Conservation (phyloP, 2,113 vertebrate genomes). For the Lipotes vexillifer region DNA sequence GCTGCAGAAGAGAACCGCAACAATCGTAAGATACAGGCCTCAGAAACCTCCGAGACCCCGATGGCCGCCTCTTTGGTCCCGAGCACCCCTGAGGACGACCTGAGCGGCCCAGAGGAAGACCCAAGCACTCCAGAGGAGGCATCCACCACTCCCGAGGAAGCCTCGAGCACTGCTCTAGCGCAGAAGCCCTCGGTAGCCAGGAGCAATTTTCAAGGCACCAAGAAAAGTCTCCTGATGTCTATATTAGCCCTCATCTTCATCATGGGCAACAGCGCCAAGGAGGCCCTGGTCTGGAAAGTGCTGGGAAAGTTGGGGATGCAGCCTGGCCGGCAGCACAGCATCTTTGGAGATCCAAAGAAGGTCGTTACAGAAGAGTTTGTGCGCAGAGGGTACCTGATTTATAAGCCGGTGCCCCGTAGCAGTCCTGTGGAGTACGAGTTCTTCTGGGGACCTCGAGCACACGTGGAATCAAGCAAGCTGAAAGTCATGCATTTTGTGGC, state of each 20-base stretch:
- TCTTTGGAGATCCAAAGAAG: conserved; percentile 69
- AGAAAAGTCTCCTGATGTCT: conserved; percentile 71
- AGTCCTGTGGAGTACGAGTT: conserved; percentile 65
- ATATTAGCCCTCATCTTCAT: conserved; percentile 71
- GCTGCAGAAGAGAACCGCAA: conserved; percentile 65
- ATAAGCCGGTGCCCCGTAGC: conserved; percentile 65
- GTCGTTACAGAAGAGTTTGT: conserved; percentile 70
- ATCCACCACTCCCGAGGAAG: conserved; percentile 32
- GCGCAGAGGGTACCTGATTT: conserved; percentile 66
- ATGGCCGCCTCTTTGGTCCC: background rate
- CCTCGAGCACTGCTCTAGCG: conserved; percentile 16
- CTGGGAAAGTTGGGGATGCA: conserved; percentile 73
- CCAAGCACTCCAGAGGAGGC: conserved; percentile 31
- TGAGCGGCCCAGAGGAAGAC: conserved; percentile 44
- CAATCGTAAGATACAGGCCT: conserved; percentile 60
- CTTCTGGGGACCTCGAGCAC: conserved; percentile 70
- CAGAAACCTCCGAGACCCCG: conserved; percentile 48
- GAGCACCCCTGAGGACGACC: conserved; percentile 34
- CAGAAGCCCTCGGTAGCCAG: conserved; percentile 45
- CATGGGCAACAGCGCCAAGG: conserved; percentile 70
- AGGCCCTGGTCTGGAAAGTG: conserved; percentile 71
- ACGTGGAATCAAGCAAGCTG: conserved; percentile 71
- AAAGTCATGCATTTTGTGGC: conserved; percentile 74
- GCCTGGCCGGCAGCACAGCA: conserved; percentile 66
- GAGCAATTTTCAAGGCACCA: conserved; percentile 70